These are phyloP conservation scores for Chaetops frenatus DNA, from an alignment of 2,113 vertebrate species.

Conservation along the genomic window DNA sequence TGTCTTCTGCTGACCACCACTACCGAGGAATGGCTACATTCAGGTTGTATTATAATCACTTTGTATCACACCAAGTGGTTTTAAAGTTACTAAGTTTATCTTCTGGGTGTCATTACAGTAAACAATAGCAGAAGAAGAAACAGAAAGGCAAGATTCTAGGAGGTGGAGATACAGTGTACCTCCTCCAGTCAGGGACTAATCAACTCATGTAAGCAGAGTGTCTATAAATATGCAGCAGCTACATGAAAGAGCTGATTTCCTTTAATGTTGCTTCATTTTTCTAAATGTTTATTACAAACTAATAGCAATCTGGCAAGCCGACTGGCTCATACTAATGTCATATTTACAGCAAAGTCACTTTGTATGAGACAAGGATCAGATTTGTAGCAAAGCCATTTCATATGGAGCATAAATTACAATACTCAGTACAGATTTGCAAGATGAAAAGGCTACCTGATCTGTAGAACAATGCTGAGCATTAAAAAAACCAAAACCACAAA, in stretches of 20 bases:
- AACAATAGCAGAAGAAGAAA: neutral
- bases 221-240: slow-evolving; percentile 12
- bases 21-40: neutral
- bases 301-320: slow-evolving; percentile 3
- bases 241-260: slow-evolving; percentile 31
- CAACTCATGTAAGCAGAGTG: neutral
- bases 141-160: neutral
- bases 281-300: slow-evolving; percentile 15
- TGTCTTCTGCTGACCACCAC: neutral
- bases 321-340: neutral
- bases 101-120: neutral
- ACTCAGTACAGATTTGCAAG: neutral
- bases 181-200: neutral
- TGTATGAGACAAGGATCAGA: neutral
- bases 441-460: neutral
- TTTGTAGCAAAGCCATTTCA: neutral
- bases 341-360: neutral
- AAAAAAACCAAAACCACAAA: neutral
- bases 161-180: neutral
- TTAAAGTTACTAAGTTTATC: neutral
- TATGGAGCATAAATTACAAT: neutral
- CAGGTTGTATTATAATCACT: neutral
- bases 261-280: slow-evolving; percentile 33
- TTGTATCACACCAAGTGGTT: neutral
- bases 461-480: neutral